Conservation (phyloP, 35 echinoderm and acorn worm species). For the Lytechinus variegatus region DNA sequence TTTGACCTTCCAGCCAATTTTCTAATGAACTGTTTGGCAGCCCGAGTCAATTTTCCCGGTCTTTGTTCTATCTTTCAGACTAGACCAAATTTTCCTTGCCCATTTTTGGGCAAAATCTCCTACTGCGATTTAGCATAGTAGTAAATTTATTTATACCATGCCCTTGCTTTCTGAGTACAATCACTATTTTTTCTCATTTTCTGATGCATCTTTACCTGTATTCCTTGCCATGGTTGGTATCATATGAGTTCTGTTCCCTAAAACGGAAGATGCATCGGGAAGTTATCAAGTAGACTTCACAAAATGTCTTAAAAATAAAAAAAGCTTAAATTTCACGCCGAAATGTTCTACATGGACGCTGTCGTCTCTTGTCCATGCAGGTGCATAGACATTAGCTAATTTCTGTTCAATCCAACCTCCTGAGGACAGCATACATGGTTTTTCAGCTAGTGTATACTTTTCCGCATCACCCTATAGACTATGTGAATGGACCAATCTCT, state of each 20-base stretch:
- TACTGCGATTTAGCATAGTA: background rate
- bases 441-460: slow-evolving; percentile 55
- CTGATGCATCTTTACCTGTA: slow-evolving; percentile 50
- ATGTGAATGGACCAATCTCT: too few species aligned
- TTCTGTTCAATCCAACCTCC: background rate
- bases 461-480: slow-evolving; percentile 55
- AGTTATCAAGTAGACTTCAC: slow-evolving; percentile 53
- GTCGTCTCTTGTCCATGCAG: slow-evolving; percentile 50
- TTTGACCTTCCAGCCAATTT: slow-evolving; percentile 34
- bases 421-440: slow-evolving; percentile 27
- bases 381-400: background rate
- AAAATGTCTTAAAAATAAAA: slow-evolving; percentile 55
- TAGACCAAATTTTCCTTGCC: slow-evolving; percentile 55
- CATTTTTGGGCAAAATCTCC: slow-evolving; percentile 2
- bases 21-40: slow-evolving; percentile 48
- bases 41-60: slow-evolving; percentile 34
- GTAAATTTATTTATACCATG: slow-evolving; percentile 55
- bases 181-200: slow-evolving; percentile 60
- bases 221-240: slow-evolving; percentile 62
- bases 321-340: slow-evolving; percentile 38
- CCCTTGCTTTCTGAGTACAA: slow-evolving; percentile 47
- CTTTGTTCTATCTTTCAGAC: slow-evolving; percentile 50
- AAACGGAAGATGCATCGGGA: slow-evolving; percentile 51
- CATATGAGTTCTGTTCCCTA: slow-evolving; percentile 49
- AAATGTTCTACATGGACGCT: slow-evolving; percentile 22